Conservation (phyloP, 2,888 invertebrate genomes). For the Xanthia togata region DNA sequence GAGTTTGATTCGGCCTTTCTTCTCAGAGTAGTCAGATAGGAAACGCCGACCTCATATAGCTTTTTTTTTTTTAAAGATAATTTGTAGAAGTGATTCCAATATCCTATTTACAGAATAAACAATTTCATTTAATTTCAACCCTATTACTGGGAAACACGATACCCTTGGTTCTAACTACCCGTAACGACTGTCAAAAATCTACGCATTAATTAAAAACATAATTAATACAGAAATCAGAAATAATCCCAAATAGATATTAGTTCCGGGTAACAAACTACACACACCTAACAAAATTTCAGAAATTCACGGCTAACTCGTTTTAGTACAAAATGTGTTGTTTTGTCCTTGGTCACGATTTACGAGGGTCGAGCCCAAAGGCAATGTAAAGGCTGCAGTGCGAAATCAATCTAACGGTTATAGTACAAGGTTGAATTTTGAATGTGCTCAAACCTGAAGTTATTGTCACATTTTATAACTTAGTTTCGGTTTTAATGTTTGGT, state of each 20-base stretch:
- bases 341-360: slow-evolving; percentile 74
- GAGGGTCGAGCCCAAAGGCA: slow-evolving; percentile 66
- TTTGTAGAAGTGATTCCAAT: no score
- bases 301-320: slow-evolving; percentile 71
- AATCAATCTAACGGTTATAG: slow-evolving; percentile 18
- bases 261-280: slow-evolving; percentile 63
- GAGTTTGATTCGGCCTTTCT: no score
- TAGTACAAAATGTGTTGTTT: slow-evolving; percentile 73
- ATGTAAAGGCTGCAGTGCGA: slow-evolving; percentile 25
- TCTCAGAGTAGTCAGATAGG: no score
- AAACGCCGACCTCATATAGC: no score
- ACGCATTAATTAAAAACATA: neutral
- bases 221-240: slow-evolving; percentile 60
- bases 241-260: slow-evolving; percentile 51
- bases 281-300: slow-evolving; percentile 71
- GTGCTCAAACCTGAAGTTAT: slow-evolving; percentile 23
- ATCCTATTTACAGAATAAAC: no score
- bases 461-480: slow-evolving; percentile 57
- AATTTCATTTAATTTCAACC: no score
- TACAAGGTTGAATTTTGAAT: slow-evolving; percentile 44
- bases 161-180: no score
- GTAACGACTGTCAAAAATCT: no score
- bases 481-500: slow-evolving; percentile 56
- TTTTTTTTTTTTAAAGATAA: no score
- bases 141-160: no score